Evolutionary conservation across 1,140 invertebrate species (phyloP), one percentile per base, ranked within the genome.

Genomic region (Potamilus streckersoni): DNA sequence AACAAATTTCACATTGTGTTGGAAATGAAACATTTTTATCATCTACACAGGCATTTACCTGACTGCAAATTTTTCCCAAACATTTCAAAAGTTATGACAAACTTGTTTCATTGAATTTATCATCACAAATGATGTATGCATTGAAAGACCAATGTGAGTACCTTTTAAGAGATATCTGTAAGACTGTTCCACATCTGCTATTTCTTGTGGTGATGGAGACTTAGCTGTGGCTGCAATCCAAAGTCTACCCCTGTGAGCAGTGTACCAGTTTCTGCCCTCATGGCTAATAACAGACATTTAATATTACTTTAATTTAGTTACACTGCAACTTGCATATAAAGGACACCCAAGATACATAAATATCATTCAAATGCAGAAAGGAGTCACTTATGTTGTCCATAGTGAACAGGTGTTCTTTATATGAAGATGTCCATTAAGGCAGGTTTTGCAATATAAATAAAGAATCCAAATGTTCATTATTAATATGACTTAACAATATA

Each of bases 181-280:
- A 58, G 92, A 91, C 79, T 94, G 90, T 90, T 98, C 94, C 12
- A 96, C 70, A 3, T 92, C 89, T 19, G 91, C 87, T 67, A 98
- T 93, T 79, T 96, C 94, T 67, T 95, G 92, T 23, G 90, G 84
- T 38, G 92, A 91, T 1, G 96, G 94, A 49, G 91, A 87, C 90
- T 96, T 96, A 1, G 92, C 91, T 0, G 95, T 94, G 16, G 97
- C 93, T 74, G 96, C 96, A 79, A 99, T 98, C 97, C 97, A 99
- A 55, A 99, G 89, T 66, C 95, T 91, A 5, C 97, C 97, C 85
- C 97, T 92, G 89, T 98, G 95, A 64, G 94, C 91, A 0, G 95
- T 95, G 85, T 97, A 98, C 97, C 97, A 99, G 23, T 93, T 94
- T 79, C 97, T 92, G 60, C 97, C 97, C 92, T 98, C 97, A 89